Evolutionary conservation across 2,888 invertebrate species (phyloP), one percentile per base, ranked within the genome.

Genomic region (Aphrophora alni): DNA sequence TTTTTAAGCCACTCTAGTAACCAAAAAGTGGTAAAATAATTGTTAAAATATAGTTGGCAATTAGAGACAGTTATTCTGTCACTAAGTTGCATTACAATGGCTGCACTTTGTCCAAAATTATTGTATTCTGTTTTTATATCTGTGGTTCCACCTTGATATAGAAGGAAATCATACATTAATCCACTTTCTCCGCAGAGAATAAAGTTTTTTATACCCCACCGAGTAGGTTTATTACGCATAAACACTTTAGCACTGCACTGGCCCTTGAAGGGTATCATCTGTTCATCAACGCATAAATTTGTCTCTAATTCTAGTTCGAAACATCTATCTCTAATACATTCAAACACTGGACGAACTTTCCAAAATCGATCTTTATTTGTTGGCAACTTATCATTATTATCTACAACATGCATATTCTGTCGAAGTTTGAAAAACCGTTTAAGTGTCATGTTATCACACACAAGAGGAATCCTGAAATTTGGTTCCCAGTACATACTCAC

Each of bases 351-450:
- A 38, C 75, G 27, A 27, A 80, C 80, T 70, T 80, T 80, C 69
- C 80, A 75, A 33, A 80, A 80, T 21, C 75, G 33, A 76, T 80
- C 80, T 69, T n/a, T 75, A 38, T 27, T 68, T 28, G 77, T 75
- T 26, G 80, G 70, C 17, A 38, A 17, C 51, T 33, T 69, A n/a
- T 25, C 51, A 44, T 38, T 44, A 75, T 44, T 75, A 25, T 75
- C 77, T 14, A 84, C 84, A 82, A 85, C 82, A 81, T 85, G 85
- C 7, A 84, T 70, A 82, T 81, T 70, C 68, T 84, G 77, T 26
- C 84, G 38, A 14, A 85, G 75, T 83, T 84, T 84, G 24, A 28
- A 83, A 82, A 85, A 85, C 38, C 85, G 27, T 33, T 85, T 83
- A 0, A 80, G 0, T 14, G 81, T 26, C 85, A 85, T 85, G 51